phyloP scores from a whole-genome alignment of 2,797 vertebrate species.

The Pelobates cultripes region DNA sequence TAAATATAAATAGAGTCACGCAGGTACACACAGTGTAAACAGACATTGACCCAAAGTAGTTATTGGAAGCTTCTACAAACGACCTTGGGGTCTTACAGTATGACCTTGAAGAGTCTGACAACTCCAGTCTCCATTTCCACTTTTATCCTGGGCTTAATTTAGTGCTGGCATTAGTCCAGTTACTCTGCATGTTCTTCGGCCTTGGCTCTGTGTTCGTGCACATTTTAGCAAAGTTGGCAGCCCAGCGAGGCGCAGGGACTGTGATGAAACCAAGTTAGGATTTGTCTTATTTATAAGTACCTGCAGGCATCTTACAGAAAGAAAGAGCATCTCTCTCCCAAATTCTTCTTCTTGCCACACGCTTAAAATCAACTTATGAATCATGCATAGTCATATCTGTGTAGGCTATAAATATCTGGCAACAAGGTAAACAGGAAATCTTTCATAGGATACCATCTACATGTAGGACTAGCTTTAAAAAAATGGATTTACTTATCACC shows the following conservation, averaged over 20 bases:
- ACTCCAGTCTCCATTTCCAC: slow-evolving; percentile 21
- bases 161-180: slow-evolving; percentile 36
- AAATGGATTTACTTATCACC: no score
- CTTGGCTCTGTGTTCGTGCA: neutral
- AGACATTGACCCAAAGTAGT: no score
- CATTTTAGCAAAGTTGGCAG: slow-evolving; percentile 15
- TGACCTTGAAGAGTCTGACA: slow-evolving; percentile 26
- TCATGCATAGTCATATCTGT: slow-evolving; percentile 8
- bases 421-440: neutral
- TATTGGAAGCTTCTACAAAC: no score
- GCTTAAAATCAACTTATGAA: slow-evolving; percentile 19
- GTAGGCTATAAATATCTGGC: neutral
- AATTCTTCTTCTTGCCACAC: slow-evolving; percentile 11
- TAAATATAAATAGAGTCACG: no score
- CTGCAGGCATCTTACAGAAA: slow-evolving; percentile 18
- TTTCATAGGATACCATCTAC: no score
- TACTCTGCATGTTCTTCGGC: slow-evolving; percentile 18
- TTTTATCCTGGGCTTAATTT: slow-evolving; percentile 42
- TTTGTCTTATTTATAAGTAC: slow-evolving; percentile 48
- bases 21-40: no score
- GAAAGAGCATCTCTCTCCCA: neutral
- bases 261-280: slow-evolving; percentile 2
- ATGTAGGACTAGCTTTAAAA: no score
- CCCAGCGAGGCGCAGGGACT: neutral
- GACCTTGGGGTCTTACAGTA: slow-evolving; percentile 30